A percentile compares a stretch with the other conserved stretches of the same genome.
These are phyloP conservation scores for Amazona finschi DNA, from an alignment of 2,797 vertebrate species.

Conservation along the genomic window DNA sequence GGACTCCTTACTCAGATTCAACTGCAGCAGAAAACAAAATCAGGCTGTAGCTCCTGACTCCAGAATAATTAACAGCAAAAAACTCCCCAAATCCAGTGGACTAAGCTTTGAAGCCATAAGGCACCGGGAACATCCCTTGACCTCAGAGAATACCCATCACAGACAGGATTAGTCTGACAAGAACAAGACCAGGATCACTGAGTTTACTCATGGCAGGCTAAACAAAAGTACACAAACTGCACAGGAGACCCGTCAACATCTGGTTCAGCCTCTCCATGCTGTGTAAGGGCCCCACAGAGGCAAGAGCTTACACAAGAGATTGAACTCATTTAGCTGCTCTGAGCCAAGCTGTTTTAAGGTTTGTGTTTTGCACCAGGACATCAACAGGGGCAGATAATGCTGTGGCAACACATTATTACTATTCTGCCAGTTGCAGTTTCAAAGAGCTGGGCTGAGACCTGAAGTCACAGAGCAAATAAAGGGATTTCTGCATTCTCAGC, in stretches of 20 bases:
- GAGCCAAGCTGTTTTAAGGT: background rate
- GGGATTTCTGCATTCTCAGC: background rate
- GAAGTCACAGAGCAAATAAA: slow-evolving; percentile 7
- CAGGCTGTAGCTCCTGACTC: background rate
- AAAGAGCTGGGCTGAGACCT: slow-evolving; percentile 8
- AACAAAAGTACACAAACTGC: background rate
- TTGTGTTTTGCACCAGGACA: background rate
- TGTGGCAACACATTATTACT: background rate
- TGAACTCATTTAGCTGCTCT: background rate
- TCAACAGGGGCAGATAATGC: background rate
- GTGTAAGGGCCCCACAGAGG: background rate
- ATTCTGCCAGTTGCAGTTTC: background rate
- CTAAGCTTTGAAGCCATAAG: background rate
- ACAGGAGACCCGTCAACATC: background rate
- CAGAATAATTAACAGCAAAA: background rate
- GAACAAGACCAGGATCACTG: background rate
- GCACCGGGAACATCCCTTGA: background rate
- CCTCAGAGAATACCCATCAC: background rate
- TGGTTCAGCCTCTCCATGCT: background rate
- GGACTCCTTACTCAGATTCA: background rate
- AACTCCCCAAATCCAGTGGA: background rate
- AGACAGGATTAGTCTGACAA: background rate
- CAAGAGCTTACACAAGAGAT: background rate
- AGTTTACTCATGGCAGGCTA: background rate
- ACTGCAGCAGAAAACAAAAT: background rate